Evolutionary conservation across 1,140 invertebrate species (phyloP), one percentile per base, ranked within the genome.

Genomic region (Microvelia longipes): DNA sequence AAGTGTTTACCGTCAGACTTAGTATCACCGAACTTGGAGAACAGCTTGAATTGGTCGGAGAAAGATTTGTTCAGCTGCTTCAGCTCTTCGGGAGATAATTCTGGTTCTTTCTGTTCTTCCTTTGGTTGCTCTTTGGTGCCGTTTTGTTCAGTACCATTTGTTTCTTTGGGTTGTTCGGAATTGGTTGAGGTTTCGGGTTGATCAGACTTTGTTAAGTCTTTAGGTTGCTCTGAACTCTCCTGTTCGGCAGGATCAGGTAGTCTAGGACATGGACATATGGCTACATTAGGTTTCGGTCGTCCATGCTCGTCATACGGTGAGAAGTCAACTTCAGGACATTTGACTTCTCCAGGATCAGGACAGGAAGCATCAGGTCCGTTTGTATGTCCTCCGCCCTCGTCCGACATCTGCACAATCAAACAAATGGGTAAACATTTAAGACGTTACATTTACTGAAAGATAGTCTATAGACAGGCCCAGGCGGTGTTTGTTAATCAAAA

Each of bases 1-100:
- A 95, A 91, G 26, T 85, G 82, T 78, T 90, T 93, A 2, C 93
- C 93, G 75, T 93, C 90, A 13, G 89, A 90, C 75, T 92, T 93
- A 0, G 83, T 83, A 77, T 94, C 91, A 0, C 93, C 93, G 76
- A 95, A 95, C 80, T 93, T 93, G 1, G 90, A 87, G 77, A 94
- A 95, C 0, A 80, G 78, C 71, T 84, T 82, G 76, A 89, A 89
- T 66, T 79, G 77, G 27, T 83, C 80, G 62, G 76, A 75, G 26
- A 84, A 75, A 27, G 2, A 25, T 63, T 67, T 66, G 15, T 61
- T 61, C 26, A 19, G 19, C 19, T 66, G 24, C 28, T 61, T 61
- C 26, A 19, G 19, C 19, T 66, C 65, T 66, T 24, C 26, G 28
- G 28, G 1, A 1, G 35, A 19, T 5, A 19, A 50, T 11, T 19